Evolutionary conservation across 2,113 vertebrate genomes (phyloP), one percentile per base, ranked within the genome.

Genomic region (Mirounga angustirostris): DNA sequence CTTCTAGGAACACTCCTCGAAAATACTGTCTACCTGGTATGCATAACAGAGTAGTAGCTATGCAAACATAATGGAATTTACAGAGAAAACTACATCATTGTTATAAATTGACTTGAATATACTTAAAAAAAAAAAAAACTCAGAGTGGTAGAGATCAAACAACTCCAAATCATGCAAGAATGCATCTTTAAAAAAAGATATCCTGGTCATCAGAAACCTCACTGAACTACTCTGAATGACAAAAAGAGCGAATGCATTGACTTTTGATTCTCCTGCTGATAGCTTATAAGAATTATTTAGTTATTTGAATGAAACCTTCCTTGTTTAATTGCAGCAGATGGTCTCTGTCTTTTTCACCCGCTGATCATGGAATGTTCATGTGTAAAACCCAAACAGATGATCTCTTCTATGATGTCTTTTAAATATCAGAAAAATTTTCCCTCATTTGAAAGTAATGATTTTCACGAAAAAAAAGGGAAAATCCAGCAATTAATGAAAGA

Each of bases 401-500:
- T 73, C 58, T 73, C 50, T 94, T 90, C 15, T 78, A 5, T 56
- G 56, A 79, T 73, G 15, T 13, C 69, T 86, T 82, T 89, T 58
- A 92, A 84, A 89, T 9, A 69, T 6, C 43, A 33, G n/a, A 80
- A n/a, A 80, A 76, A 61, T 28, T 56, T 87, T 4, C 19, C 28
- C 65, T 50, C 11, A 16, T 40, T 82, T 52, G 50, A 91, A 74
- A 96, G 40, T 83, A 63, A 71, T 50, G 63, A 71, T 69, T 90
- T 65, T 33, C n/a, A 36, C 54, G n/a, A 92, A 83, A 80, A 22
- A 97, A 97, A 96, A 71, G 33, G 74, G 46, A 95, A 91, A 73
- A 61, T 94, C 24, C 11, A 74, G 43, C 36, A 52, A 52, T 26
- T 52, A 54, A 59, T 8, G 4, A 22, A n/a, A 52, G 3, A 13